Evolutionary conservation across 2,113 vertebrate species (phyloP).

Genomic region (Gallinago undulata): DNA sequence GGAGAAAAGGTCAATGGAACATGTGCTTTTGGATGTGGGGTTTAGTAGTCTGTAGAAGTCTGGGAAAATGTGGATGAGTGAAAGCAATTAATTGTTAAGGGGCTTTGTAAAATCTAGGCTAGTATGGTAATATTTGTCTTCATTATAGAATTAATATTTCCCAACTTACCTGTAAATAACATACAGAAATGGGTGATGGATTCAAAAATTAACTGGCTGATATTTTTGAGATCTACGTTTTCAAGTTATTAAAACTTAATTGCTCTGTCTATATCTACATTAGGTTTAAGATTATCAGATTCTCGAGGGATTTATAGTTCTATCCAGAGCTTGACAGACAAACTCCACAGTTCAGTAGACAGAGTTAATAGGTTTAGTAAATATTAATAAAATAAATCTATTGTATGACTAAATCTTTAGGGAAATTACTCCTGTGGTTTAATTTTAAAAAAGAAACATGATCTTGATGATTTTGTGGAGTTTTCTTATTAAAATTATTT

Average conservation of each 20-base stretch:
- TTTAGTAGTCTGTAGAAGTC: not conserved
- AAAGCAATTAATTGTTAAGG: not conserved
- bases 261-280: not conserved
- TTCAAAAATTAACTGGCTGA: not conserved
- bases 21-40: not conserved
- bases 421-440: constrained; percentile 42
- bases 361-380: constrained; percentile 57
- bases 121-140: not conserved
- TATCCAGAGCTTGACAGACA: not conserved
- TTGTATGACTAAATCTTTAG: constrained; percentile 36
- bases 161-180: not conserved
- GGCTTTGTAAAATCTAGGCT: not conserved
- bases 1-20: not conserved
- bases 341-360: constrained; percentile 5
- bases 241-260: constrained; percentile 38
- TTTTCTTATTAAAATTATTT: constrained; percentile 54
- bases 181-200: not conserved
- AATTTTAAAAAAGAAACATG: constrained; percentile 38
- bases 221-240: not conserved
- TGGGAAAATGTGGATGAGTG: not conserved
- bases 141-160: not conserved
- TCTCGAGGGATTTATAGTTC: not conserved
- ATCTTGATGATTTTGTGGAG: constrained; percentile 21
- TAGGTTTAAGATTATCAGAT: not conserved
- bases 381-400: constrained; percentile 59